Evolutionary conservation across 2,113 vertebrate genomes (phyloP), one percentile per base, ranked within the genome.

Genomic region (Nothocercus nigrocapillus): DNA sequence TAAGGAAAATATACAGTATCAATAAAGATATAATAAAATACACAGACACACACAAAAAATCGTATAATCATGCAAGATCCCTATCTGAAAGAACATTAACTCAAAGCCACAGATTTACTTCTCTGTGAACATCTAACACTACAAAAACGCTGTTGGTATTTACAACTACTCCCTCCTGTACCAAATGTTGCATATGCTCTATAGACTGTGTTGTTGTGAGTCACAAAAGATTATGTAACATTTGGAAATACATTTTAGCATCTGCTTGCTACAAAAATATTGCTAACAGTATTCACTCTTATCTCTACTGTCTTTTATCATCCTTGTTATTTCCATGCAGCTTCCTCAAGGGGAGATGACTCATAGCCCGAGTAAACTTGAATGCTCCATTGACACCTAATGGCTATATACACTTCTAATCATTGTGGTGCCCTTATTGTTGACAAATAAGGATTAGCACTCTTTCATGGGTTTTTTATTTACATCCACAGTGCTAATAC

Each of bases 171-270:
- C 1, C 2, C 64, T 82, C 75, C 92, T 67, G 12, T 87, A 82
- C 47, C 88, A 36, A 91, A 64, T 80, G 81, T 72, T 89, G 69
- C 89, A 74, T 94, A 27, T 88, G 88, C 83, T 96, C 74, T 72
- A 14, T 87, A 61, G 90, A 72, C 83, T 61, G 8, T 74, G 59
- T 21, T 67, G 75, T 4, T 56, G 75, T 96, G 94, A 96, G 84
- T 94, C 91, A 96, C 58, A 76, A 81, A 67, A 54, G 82, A 84
- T 95, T 92, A 92, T 21, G 11, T 88, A 96, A 96, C 90, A 77
- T 72, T 91, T 96, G 90, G 83, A 96, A 95, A 92, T 64, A 22
- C 51, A 34, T 72, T 82, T 91, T 92, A 87, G 91, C 88, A 97
- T 94, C 93, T 93, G 82, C 88, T 89, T 83, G 86, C 80, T 85